Percentiles rank a stretch among this genome's conserved stretches.
phyloP scores from a whole-genome alignment of 2,888 invertebrate species.

The Deilephila elpenor region DNA sequence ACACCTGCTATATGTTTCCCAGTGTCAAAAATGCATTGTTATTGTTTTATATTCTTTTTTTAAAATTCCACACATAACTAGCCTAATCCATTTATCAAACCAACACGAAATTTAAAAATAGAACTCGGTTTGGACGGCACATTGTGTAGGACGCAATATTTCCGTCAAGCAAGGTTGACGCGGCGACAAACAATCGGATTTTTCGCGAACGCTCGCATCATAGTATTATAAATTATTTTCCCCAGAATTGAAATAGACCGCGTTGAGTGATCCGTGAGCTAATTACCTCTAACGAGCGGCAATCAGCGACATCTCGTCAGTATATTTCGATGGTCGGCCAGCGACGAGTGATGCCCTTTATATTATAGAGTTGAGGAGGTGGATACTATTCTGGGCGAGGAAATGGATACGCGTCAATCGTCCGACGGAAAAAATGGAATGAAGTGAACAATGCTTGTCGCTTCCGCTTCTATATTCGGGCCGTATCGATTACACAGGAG shows the following conservation, averaged over 20 bases:
- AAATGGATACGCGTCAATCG: conserved; percentile 83
- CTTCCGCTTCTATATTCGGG: conserved; percentile 68
- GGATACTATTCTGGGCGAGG: conserved; percentile 73
- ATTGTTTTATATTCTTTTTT: no score
- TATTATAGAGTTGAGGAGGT: conserved; percentile 72
- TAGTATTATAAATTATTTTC: conserved; percentile 67
- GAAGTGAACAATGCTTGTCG: conserved; percentile 66
- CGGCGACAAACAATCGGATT: conserved; percentile 39
- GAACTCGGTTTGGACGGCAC: conserved; percentile 29
- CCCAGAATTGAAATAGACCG: conserved; percentile 69
- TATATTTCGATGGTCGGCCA: conserved; percentile 72
- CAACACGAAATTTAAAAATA: background rate
- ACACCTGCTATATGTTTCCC: no score
- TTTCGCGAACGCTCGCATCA: conserved; percentile 51
- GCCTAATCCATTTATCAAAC: no score
- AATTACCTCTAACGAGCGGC: conserved; percentile 82
- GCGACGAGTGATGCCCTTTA: conserved; percentile 79
- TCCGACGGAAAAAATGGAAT: conserved; percentile 62
- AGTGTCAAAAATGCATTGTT: no score
- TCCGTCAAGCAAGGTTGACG: conserved; percentile 33
- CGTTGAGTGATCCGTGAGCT: conserved; percentile 79
- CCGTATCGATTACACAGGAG: conserved; percentile 12
- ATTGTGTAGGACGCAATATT: conserved; percentile 38
- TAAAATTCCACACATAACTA: no score
- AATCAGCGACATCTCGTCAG: conserved; percentile 73